Conservation (phyloP, 2,888 invertebrate species). For the Geotrupes spiniger region DNA sequence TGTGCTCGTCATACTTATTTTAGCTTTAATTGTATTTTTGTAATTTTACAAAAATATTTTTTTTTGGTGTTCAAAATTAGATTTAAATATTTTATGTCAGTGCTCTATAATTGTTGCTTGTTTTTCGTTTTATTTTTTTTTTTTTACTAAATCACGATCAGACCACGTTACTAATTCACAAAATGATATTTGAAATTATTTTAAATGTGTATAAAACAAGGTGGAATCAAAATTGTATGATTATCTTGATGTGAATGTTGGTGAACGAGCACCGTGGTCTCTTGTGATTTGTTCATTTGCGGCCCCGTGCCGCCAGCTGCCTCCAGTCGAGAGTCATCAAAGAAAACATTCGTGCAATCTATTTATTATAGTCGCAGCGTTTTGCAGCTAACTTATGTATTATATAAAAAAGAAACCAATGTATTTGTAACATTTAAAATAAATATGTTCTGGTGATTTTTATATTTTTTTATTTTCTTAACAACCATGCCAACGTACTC, state of each 20-base stretch:
- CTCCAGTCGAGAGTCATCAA: conserved; percentile 31
- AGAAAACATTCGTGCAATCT: conserved; percentile 47
- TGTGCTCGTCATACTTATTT: no score
- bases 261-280: background rate
- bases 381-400: conserved; percentile 45
- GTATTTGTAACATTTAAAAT: conserved; percentile 51
- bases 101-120: conserved; percentile 20
- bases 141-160: background rate
- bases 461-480: conserved; percentile 11
- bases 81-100: no score
- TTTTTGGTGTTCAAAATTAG: no score
- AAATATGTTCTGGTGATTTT: conserved; percentile 44
- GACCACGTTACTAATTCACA: conserved; percentile 9
- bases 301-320: conserved; percentile 11
- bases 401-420: conserved; percentile 40
- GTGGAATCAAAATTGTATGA: conserved; percentile 3
- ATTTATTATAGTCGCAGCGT: conserved; percentile 44
- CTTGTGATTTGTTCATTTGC: conserved; percentile 1
- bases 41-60: no score
- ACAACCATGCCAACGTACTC: background rate
- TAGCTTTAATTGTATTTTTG: no score
- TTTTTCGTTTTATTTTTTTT: conserved; percentile 12
- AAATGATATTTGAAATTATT: background rate
- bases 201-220: conserved; percentile 11
- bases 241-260: background rate